Base-by-base conservation (phyloP, 1,140 invertebrate genomes). In the Drosophila guanche region DNA sequence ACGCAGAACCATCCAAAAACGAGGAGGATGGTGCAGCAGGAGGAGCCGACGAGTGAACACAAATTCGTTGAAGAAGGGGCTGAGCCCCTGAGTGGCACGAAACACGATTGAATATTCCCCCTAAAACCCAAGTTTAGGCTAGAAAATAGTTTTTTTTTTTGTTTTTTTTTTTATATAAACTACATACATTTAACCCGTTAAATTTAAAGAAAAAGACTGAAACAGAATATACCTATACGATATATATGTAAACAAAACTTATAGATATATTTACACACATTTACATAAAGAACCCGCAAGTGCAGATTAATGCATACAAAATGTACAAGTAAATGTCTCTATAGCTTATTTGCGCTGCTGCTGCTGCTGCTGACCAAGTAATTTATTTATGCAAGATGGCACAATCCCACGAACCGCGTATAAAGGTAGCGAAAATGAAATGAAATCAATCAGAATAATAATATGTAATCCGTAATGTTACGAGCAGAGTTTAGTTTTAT, bases 201-300 rank as follows among this genome's bases (percentile, higher is more conserved):
- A 66, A 69, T 78, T 80, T 81, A 81, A 78, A 81, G 74, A 69
- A 79, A 83, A 81, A 81, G 79, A 81, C 79, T 81, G 79, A 81
- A 45, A 83, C 74, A 69, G 27, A 46, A 51, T 60, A 71, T 71
- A 46, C 55, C 54, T 41, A 43, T 51, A 65, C 23, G 43, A 41
- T 33, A 52, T 47, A 20, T 20, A 20, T 20, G 16, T 20, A 20
- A 20, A 20, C 16, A 20, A 20, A 20, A 20, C 16, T 20, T 20
- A 20, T 20, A 20, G 16, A 20, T 20, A 20, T 20, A 20, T 20
- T 20, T 20, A 48, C 25, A 27, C 6, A 27, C 5, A 27, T 1
- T 41, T 22, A 25, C 3, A 12, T 41, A 20, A 20, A 20, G 0
- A 20, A 20, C 1, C 0, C 1, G 16, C 16, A 20, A 20, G 16